Percentiles rank a stretch among this genome's conserved stretches.
phyloP scores from a whole-genome alignment of 2,797 vertebrate species.

The Gambusia yucatana region DNA sequence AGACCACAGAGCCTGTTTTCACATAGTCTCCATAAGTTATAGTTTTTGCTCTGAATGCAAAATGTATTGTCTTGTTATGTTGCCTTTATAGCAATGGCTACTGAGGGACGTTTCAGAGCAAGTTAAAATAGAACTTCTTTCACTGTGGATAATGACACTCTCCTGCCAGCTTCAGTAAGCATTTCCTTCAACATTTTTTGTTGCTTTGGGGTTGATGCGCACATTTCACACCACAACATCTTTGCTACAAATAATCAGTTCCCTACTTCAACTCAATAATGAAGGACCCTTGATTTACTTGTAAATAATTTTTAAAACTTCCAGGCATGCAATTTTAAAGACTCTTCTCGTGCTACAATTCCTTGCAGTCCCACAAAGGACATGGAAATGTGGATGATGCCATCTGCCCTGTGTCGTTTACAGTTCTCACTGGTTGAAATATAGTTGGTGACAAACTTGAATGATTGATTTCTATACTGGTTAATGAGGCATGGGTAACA shows the following conservation, averaged over 20 bases:
- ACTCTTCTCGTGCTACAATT: constrained; percentile 8
- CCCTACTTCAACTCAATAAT: background rate
- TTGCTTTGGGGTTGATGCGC: background rate
- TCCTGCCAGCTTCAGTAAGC: background rate
- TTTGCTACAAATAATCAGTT: background rate
- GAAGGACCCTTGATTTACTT: background rate
- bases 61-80: background rate
- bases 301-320: background rate
- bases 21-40: background rate
- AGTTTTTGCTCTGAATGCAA: background rate
- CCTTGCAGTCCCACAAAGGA: background rate
- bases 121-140: background rate
- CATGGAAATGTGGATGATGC: background rate
- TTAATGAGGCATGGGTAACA: constrained; percentile 62
- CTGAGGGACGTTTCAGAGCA: background rate
- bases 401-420: constrained; percentile 7
- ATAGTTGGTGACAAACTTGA: constrained; percentile 40
- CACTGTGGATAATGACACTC: background rate
- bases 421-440: constrained; percentile 7
- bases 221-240: background rate
- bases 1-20: background rate
- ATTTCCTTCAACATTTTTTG: background rate
- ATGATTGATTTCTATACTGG: constrained; percentile 24
- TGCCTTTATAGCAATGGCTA: background rate
- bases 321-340: background rate